Evolutionary conservation across 2,888 invertebrate species (phyloP), one percentile per base, ranked within the genome.

Genomic region (Halictus quadricinctus): DNA sequence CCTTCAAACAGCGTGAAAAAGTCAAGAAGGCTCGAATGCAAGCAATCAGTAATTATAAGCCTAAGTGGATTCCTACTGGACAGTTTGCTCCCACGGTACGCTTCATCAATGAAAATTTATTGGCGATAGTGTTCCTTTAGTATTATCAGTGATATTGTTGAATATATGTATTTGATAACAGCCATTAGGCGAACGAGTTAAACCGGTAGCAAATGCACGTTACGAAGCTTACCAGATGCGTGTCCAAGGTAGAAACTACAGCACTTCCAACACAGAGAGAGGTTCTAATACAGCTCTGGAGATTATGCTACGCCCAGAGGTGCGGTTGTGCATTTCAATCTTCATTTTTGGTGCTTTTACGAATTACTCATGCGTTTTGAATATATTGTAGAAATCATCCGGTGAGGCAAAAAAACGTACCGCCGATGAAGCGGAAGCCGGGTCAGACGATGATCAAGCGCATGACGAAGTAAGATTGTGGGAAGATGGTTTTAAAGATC

Each of bases 401-500:
- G 88, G 78, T 8, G 82, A 95, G 80, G 95, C 96, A 0, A 94
- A 95, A 0, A 96, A 96, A 60, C 95, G 96, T 79, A 96, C 95
- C 80, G 93, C 89, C 29, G 95, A 95, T 0, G 94, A 95, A 83
- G 85, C 92, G 84, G 90, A 94, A 4, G 95, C 1, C n/a, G 1
- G 95, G 0, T 96, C 96, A 3, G 97, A 97, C 0, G 97, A 98
- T 77, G 97, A 97, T 66, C 97, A 98, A 90, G 96, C 96, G 8
- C 97, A 97, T 89, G 98, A 99, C 94, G 98, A 98, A 95, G 98
- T 99, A 75, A 96, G 98, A 25, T 95, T 98, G 10, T 98, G 98
- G 98, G 99, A 99, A 95, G 97, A 97, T 90, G 99, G 99, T 0
- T 99, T 99, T 96, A 99, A 99, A 95, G 98, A 99, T 94, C 96